These are phyloP conservation scores for Forbesichthys papilliferus DNA, from an alignment of 2,113 vertebrate genomes.

Conservation along the genomic window DNA sequence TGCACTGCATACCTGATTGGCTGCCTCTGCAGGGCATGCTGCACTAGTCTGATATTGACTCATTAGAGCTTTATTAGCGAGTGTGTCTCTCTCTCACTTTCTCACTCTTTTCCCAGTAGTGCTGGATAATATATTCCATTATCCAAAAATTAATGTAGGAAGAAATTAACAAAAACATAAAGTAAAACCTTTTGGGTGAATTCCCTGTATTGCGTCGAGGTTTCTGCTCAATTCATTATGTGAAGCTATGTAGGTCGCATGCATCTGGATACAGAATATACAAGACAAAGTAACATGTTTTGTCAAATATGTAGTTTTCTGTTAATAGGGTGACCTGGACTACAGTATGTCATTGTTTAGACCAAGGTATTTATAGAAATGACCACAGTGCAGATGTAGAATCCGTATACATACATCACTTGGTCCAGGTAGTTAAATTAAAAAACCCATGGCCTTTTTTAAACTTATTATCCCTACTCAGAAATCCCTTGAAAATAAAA, in stretches of 20 bases:
- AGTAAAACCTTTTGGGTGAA: constrained; percentile 41
- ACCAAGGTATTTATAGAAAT: constrained; percentile 42
- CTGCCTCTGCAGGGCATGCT: constrained; percentile 22
- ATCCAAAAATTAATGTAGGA: constrained; percentile 69
- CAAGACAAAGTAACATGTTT: background rate
- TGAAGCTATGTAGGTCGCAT: constrained; percentile 56
- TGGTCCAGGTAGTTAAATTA: background rate
- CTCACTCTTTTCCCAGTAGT: constrained; percentile 40
- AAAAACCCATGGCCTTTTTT: constrained; percentile 13
- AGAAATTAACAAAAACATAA: constrained; percentile 68
- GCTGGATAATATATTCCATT: constrained; percentile 27
- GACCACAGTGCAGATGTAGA: constrained; percentile 27
- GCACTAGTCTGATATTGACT: constrained; percentile 44
- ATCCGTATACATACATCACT: constrained; percentile 28
- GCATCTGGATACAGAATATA: constrained; percentile 21
- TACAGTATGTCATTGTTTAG: constrained; percentile 4
- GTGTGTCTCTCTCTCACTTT: constrained; percentile 34
- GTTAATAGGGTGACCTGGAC: constrained; percentile 14
- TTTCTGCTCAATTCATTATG: constrained; percentile 44
- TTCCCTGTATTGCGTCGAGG: constrained; percentile 20
- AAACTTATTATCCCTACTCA: constrained; percentile 19
- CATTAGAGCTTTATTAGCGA: constrained; percentile 56
- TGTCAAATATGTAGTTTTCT: constrained; percentile 24
- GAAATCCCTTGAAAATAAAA: constrained; percentile 12
- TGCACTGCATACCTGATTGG: constrained; percentile 12